These are phyloP conservation scores for Drosophila nigritarsus DNA, from an alignment of 2,888 invertebrate genomes.

Conservation along the genomic window DNA sequence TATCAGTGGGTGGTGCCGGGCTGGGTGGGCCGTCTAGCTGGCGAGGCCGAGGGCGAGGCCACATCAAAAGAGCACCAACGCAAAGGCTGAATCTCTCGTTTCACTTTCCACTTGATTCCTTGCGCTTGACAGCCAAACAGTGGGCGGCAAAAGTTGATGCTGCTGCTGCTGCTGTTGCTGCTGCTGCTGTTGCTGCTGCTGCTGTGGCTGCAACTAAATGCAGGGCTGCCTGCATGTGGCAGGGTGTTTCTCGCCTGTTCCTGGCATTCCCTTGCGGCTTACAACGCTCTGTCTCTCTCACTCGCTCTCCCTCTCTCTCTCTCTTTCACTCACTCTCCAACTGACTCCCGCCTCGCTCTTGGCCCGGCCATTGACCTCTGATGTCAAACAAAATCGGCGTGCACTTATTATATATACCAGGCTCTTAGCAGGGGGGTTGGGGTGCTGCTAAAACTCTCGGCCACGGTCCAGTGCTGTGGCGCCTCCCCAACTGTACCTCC, in stretches of 20 bases:
- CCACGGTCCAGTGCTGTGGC: conserved; percentile 59
- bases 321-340: conserved; percentile 11
- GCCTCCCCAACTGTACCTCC: conserved; percentile 19
- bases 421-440: conserved; percentile 8
- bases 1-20: conserved; percentile 3
- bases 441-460: conserved; percentile 47
- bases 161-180: background rate
- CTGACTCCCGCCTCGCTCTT: conserved; percentile 15
- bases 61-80: conserved; percentile 76
- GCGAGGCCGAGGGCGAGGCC: conserved; percentile 68
- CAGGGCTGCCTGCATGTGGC: conserved; percentile 62
- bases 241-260: conserved; percentile 40
- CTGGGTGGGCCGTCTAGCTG: conserved; percentile 9
- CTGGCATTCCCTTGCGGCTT: conserved; percentile 62
- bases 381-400: conserved; percentile 81
- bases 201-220: conserved; percentile 51
- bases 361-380: conserved; percentile 77
- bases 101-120: conserved; percentile 81
- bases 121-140: conserved; percentile 74
- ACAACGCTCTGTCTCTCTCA: background rate
- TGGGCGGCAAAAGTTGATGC: conserved; percentile 35
- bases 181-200: conserved; percentile 15
- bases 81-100: conserved; percentile 55
- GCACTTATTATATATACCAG: conserved; percentile 70
- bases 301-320: conserved; percentile 13